A percentile compares a stretch with the other conserved stretches of the same genome.
These are phyloP conservation scores for Poecile atricapillus DNA, from an alignment of 2,113 vertebrate genomes.

Conservation along the genomic window DNA sequence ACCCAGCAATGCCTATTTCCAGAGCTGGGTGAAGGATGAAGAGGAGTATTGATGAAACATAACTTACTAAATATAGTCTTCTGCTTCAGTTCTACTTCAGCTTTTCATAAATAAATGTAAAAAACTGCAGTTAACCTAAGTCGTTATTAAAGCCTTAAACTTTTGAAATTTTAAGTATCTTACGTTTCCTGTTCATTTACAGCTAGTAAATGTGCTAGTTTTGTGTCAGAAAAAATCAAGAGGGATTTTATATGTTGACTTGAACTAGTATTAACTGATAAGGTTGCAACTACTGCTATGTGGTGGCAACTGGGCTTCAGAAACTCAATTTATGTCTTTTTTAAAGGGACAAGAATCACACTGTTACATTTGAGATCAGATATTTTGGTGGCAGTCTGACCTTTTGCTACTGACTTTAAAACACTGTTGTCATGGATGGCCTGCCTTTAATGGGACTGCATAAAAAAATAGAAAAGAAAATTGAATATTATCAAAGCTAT, in stretches of 20 bases:
- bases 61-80: neutral
- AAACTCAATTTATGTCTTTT: neutral
- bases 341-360: neutral
- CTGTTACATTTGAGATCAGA: neutral
- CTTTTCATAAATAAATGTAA: constrained; percentile 10
- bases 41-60: neutral
- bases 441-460: neutral
- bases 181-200: neutral
- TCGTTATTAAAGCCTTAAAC: neutral
- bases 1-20: neutral
- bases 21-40: neutral
- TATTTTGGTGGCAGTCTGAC: neutral
- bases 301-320: neutral
- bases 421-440: neutral
- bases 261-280: neutral
- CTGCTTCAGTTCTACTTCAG: neutral
- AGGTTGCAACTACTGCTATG: neutral
- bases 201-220: constrained; percentile 12
- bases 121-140: neutral
- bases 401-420: neutral
- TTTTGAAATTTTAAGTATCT: neutral
- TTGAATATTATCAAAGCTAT: neutral
- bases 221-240: constrained; percentile 28
- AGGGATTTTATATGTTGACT: neutral
- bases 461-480: neutral